Percentiles rank a stretch among this genome's conserved stretches.
phyloP scores from a whole-genome alignment of 2,888 invertebrate genomes.

The Lycocerus yunnanus region DNA sequence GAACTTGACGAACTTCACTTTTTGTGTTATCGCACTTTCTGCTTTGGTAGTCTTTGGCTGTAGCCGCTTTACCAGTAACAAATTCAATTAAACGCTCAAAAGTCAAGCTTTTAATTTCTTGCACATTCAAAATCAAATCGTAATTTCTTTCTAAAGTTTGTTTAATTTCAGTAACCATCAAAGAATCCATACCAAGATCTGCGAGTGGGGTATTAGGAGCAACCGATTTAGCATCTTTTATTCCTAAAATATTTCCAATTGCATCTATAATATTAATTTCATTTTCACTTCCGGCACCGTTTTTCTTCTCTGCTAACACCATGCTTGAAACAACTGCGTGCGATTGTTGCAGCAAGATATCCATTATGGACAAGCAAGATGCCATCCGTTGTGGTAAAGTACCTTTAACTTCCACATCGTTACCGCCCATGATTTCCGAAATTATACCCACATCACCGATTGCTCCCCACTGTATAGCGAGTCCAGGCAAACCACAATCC shows the following conservation, averaged over 20 bases:
- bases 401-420: constrained; percentile 91
- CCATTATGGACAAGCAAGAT: constrained; percentile 90
- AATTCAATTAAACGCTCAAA: constrained; percentile 74
- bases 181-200: constrained; percentile 96
- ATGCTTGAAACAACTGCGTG: constrained; percentile 80
- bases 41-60: constrained; percentile 43
- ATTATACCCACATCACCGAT: constrained; percentile 97
- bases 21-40: too few species aligned
- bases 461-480: constrained; percentile 98
- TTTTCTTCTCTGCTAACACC: constrained; percentile 87
- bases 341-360: constrained; percentile 87
- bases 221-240: constrained; percentile 84
- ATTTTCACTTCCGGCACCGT: constrained; percentile 60
- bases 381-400: constrained; percentile 94
- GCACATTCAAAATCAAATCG: constrained; percentile 87
- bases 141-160: constrained; percentile 92
- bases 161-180: constrained; percentile 99
- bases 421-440: constrained; percentile 85
- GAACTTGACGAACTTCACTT: constrained; percentile 60
- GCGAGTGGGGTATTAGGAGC: constrained; percentile 79
- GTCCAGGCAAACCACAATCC: constrained; percentile 80
- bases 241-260: constrained; percentile 86
- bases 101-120: constrained; percentile 86
- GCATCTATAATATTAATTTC: constrained; percentile 74
- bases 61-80: constrained; percentile 47